Conservation (phyloP, 1,140 invertebrate species). For the Tenebrio molitor region DNA sequence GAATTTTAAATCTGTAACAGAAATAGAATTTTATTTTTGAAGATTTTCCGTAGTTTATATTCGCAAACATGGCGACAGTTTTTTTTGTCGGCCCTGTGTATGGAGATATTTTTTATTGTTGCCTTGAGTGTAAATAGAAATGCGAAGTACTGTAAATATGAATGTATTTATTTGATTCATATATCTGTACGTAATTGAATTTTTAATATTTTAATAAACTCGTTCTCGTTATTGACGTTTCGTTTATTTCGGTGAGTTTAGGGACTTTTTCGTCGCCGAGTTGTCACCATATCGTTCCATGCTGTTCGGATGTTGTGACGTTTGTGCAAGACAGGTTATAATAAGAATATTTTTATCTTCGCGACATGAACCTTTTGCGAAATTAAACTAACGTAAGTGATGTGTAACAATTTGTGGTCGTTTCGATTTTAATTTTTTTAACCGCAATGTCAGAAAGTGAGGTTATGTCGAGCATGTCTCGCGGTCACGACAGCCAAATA, state of each 20-base stretch:
- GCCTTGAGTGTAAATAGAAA: too few relatives aligned
- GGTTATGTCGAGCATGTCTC: constrained; percentile 10
- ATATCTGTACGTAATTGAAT: constrained; percentile 33
- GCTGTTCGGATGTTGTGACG: neutral
- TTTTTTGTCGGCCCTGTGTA: too few relatives aligned
- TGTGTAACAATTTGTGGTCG: neutral
- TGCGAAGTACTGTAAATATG: constrained; percentile 20
- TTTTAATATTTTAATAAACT: constrained; percentile 35
- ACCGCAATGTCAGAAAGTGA: neutral
- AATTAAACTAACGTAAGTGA: neutral
- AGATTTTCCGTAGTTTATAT: too few relatives aligned
- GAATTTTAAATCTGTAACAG: neutral
- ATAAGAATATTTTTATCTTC: neutral
- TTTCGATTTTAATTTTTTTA: neutral
- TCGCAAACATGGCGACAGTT: too few relatives aligned
- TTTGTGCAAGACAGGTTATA: neutral
- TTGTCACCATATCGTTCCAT: too few relatives aligned
- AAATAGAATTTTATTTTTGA: constrained; percentile 22
- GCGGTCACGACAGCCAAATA: neutral
- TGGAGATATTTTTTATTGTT: too few relatives aligned
- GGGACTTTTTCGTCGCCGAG: too few relatives aligned
- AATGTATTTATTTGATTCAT: constrained; percentile 24
- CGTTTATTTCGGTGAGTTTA: neutral
- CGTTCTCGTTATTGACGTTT: neutral
- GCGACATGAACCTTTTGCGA: neutral